Evolutionary conservation across 2,113 vertebrate species (phyloP).

Genomic region (Piprites chloris): DNA sequence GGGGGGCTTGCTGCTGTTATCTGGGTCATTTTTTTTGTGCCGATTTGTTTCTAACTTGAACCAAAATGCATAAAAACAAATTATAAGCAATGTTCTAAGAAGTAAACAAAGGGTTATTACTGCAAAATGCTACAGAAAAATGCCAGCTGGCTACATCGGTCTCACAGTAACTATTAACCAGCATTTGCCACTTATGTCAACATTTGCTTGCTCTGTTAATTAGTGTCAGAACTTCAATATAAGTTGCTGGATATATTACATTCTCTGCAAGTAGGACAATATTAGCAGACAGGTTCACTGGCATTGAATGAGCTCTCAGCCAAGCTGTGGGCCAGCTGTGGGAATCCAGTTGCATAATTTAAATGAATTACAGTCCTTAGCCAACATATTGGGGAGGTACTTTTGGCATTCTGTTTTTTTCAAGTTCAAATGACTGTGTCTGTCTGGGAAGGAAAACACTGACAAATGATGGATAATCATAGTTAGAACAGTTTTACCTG

Average conservation of each 20-base stretch:
- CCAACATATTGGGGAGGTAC: slow-evolving; percentile 52
- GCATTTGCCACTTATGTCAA: slow-evolving; percentile 36
- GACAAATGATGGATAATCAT: background rate
- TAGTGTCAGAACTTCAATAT: slow-evolving; percentile 67
- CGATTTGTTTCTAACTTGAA: slow-evolving; percentile 40
- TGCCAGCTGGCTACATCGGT: slow-evolving; percentile 23
- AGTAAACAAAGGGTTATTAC: background rate
- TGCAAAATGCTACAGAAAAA: background rate
- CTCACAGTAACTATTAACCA: background rate
- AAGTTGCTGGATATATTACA: slow-evolving; percentile 68
- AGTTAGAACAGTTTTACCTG: background rate
- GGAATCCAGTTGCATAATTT: slow-evolving; percentile 75
- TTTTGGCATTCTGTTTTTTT: slow-evolving; percentile 22
- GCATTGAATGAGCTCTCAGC: slow-evolving; percentile 25
- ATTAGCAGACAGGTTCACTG: slow-evolving; percentile 65
- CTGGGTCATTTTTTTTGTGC: background rate
- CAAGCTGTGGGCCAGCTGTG: slow-evolving; percentile 67
- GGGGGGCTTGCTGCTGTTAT: slow-evolving; percentile 7
- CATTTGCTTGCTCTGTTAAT: slow-evolving; percentile 65
- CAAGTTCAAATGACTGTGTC: background rate
- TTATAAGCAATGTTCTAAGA: background rate
- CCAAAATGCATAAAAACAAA: slow-evolving; percentile 23
- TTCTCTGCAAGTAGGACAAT: slow-evolving; percentile 22
- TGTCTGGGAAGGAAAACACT: background rate
- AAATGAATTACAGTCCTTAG: slow-evolving; percentile 61